Evolutionary conservation across 2,113 vertebrate genomes (phyloP), one percentile per base, ranked within the genome.

Genomic region (Aviceda subcristata): DNA sequence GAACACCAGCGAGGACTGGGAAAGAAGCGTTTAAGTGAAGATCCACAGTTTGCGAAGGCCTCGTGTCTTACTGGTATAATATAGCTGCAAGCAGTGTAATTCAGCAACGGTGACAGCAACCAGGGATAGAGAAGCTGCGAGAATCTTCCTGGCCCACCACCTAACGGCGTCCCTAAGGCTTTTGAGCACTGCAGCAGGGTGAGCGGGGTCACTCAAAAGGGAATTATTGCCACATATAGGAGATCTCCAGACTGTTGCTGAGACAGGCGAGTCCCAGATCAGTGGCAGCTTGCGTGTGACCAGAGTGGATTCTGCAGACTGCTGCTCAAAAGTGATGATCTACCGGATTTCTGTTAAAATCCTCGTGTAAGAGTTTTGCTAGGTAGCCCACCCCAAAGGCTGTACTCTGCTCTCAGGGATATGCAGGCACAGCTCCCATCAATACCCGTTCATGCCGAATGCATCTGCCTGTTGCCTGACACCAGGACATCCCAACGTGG

Each of bases 1-100:
- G 57, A 68, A 7, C 39, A 73, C 27, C 41, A 38, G 1, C 0
- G 0, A 38, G 74, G 39, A 18, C 17, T 2, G 22, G n/a, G 57
- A 34, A 43, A 75, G 53, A 48, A 76, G 24, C 6, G 12, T 27
- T 34, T 15, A 19, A 56, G 53, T 53, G 51, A 62, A 51, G 26
- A 72, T 7, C 23, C 41, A 29, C 23, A n/a, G 50, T 10, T 15
- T 67, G 32, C 51, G 29, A 72, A 62, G 59, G 27, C 39, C 63
- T 88, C 34, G 1, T 7, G 14, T 62, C 53, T 73, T 29, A 5
- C 8, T 4, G 14, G 7, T 9, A 10, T 1, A 41, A 15, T 21
- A 8, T 30, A 12, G 10, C 9, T 71, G 27, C 63, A 80, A n/a
- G 27, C 21, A 29, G 48, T 45, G 29, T 4, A 45, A 55, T 53